Evolutionary conservation across 2,888 invertebrate species (phyloP), one percentile per base, ranked within the genome.

Genomic region (Amblyteles armatorius): DNA sequence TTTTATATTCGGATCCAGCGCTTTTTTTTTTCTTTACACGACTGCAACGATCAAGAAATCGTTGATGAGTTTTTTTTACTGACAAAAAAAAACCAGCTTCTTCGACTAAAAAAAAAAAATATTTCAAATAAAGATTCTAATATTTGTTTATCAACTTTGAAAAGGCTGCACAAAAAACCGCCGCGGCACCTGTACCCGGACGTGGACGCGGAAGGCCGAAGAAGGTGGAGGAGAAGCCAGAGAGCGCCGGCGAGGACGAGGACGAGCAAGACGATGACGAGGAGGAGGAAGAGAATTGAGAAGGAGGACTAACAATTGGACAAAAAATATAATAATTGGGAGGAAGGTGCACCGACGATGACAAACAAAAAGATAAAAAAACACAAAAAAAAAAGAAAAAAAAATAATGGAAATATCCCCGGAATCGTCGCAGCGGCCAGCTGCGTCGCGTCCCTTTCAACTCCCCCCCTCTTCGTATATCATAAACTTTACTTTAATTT

Each of bases 191-290:
- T 40, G 88, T 92, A 50, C 85, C 91, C 36, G 92, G 93, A 5
- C 92, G 93, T 79, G 93, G 93, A 60, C 93, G 94, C 82, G 93
- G 93, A 65, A 90, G 93, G 84, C 92, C 92, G 44, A 94, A 94
- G 88, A 94, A 94, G 88, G 92, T 92, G 82, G 94, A 94, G 88
- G 94, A 94, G 65, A 94, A 94, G 87, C 92, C 93, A 19, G 94
- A 94, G 84, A 93, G 93, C 74, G 92, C 93, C 50, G 93, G 93
- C 6, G 94, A 94, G 67, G 94, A 94, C 50, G 94, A 94, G 55
- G 93, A 94, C 48, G 93, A 94, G 76, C 93, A 93, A 63, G 94
- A 94, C 67, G 93, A 94, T 69, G 94, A 94, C 69, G 94, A 94
- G 36, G 93, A 94, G 29, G 93, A 93, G 71, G 93, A 93, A 44